phyloP scores from a whole-genome alignment of 2,888 invertebrate species.

The Phaonia tiefii region DNA sequence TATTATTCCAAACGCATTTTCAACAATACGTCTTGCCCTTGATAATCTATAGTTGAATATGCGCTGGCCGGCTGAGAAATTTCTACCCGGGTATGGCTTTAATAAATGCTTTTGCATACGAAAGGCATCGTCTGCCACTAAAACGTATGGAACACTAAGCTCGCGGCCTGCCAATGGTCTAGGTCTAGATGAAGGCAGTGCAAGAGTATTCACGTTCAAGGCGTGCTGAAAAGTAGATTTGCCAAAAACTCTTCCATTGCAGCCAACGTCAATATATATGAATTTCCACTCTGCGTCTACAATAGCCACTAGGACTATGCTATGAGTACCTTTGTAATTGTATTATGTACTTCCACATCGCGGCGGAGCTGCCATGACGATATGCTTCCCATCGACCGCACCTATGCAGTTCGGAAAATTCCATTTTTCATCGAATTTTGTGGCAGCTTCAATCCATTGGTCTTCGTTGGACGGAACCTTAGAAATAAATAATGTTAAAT shows the following conservation, averaged over 20 bases:
- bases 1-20: no score
- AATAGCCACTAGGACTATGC: constrained; percentile 44
- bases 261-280: constrained; percentile 38
- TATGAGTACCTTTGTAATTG: constrained; percentile 42
- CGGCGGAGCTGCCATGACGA: no score
- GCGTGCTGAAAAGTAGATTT: constrained; percentile 33
- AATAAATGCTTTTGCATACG: constrained; percentile 35
- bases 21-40: no score
- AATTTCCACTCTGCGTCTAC: constrained; percentile 33
- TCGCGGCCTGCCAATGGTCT: constrained; percentile 34
- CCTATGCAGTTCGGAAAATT: constrained; percentile 44
- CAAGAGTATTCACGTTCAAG: constrained; percentile 17
- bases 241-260: constrained; percentile 33
- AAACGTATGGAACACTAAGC: constrained; percentile 14
- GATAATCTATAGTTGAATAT: constrained; percentile 44
- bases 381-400: constrained; percentile 44
- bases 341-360: no score
- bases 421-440: constrained; percentile 32
- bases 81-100: constrained; percentile 28
- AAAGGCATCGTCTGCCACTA: constrained; percentile 46
- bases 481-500: background rate
- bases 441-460: constrained; percentile 27
- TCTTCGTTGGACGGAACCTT: constrained; percentile 31
- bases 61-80: constrained; percentile 26
- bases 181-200: constrained; percentile 29